These are phyloP conservation scores for Toxostoma redivivum DNA, from an alignment of 2,113 vertebrate genomes.

Conservation along the genomic window DNA sequence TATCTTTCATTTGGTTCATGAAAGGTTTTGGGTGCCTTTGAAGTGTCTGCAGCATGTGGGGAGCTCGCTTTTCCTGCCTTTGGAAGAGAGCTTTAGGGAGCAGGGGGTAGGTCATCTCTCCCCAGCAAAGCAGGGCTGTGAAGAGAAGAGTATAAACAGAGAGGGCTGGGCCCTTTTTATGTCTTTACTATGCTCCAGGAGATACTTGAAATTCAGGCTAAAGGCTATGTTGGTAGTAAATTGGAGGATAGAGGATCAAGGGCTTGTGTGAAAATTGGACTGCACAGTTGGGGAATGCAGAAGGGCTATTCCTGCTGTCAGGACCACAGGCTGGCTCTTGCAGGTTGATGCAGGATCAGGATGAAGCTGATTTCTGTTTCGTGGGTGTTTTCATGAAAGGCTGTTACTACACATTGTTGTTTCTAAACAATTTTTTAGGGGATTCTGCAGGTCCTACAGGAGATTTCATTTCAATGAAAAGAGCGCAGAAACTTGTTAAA, in stretches of 20 bases:
- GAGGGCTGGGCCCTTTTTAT: background rate
- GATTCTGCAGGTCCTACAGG: background rate
- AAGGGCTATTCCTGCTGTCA: background rate
- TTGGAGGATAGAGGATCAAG: slow-evolving; percentile 7
- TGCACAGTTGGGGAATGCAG: background rate
- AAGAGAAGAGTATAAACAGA: slow-evolving; percentile 1
- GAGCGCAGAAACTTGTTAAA: background rate
- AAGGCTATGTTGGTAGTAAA: slow-evolving; percentile 18
- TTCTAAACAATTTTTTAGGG: background rate
- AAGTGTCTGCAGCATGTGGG: background rate
- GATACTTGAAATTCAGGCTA: background rate
- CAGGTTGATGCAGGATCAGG: background rate
- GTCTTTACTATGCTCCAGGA: background rate
- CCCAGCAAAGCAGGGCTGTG: background rate
- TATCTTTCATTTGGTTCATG: slow-evolving; percentile 15
- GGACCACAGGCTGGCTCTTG: background rate
- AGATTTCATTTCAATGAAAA: background rate
- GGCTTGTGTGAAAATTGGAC: background rate
- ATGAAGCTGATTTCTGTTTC: background rate
- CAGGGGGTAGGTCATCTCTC: background rate
- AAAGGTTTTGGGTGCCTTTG: slow-evolving; percentile 13
- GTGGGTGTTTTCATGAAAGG: background rate
- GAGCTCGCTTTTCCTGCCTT: background rate
- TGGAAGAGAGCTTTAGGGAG: background rate
- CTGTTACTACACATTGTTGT: background rate